Evolutionary conservation across 2,113 vertebrate genomes (phyloP).

Genomic region (Pomatostomus ruficeps): DNA sequence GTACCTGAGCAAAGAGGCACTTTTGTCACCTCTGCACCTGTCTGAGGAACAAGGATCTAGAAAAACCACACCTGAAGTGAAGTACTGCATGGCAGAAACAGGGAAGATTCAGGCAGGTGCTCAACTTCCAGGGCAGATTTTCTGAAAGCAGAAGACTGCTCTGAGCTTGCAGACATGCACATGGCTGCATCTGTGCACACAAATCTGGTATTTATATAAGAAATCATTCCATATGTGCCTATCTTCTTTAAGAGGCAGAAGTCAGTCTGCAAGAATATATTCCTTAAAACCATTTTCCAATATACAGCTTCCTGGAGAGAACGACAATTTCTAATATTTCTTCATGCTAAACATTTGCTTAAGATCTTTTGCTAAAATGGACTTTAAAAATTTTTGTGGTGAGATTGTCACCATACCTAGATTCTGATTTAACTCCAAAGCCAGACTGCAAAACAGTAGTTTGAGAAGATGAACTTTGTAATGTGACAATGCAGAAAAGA

Average conservation of each 20-base stretch:
- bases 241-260: neutral
- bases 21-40: neutral
- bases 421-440: neutral
- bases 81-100: neutral
- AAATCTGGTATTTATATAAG: slow-evolving; percentile 30
- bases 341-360: slow-evolving; percentile 17
- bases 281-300: neutral
- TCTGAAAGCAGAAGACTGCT: neutral
- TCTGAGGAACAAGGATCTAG: neutral
- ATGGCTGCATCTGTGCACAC: neutral
- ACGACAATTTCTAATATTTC: neutral
- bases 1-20: neutral
- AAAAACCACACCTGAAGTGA: neutral
- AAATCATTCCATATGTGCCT: neutral
- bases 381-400: neutral
- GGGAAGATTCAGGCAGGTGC: neutral
- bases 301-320: neutral
- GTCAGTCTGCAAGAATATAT: neutral
- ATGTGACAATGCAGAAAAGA: neutral
- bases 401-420: neutral
- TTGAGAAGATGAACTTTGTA: neutral
- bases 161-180: neutral
- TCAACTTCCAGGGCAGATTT: neutral
- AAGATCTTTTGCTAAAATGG: neutral
- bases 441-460: neutral